phyloP scores from a whole-genome alignment of 2,888 invertebrate species.

The Furcula furcula region DNA sequence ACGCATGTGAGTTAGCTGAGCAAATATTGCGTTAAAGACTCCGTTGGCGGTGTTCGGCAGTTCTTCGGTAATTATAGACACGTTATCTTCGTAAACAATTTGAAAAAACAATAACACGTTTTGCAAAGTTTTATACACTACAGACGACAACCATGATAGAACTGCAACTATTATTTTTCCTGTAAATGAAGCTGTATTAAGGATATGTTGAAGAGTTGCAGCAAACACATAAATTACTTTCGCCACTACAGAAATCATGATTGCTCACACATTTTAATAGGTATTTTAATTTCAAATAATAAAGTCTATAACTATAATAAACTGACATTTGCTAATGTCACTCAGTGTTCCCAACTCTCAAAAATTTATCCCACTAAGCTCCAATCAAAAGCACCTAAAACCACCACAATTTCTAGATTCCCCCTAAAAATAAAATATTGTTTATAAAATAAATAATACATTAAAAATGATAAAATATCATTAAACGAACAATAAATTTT shows the following conservation, averaged over 20 bases:
- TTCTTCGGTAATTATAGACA: slow-evolving; percentile 60
- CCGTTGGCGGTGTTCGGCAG: slow-evolving; percentile 50
- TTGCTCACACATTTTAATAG: slow-evolving; percentile 32
- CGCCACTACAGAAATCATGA: slow-evolving; percentile 64
- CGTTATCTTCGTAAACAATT: slow-evolving; percentile 73
- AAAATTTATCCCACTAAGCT: too few relatives aligned
- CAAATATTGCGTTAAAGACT: slow-evolving; percentile 24
- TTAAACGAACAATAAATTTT: too few relatives aligned
- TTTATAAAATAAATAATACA: too few relatives aligned
- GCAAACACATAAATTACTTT: slow-evolving; percentile 56
- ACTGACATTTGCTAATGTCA: too few relatives aligned
- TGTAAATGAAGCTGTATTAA: slow-evolving; percentile 53
- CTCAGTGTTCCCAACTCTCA: too few relatives aligned
- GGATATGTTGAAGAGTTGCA: slow-evolving; percentile 45
- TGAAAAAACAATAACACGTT: slow-evolving; percentile 53
- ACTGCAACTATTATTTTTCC: slow-evolving; percentile 61
- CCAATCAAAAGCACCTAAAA: too few relatives aligned
- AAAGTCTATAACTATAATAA: too few relatives aligned
- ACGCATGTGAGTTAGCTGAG: slow-evolving; percentile 34
- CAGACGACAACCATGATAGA: slow-evolving; percentile 38
- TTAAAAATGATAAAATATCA: too few relatives aligned
- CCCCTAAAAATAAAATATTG: too few relatives aligned
- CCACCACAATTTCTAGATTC: too few relatives aligned
- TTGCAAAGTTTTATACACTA: slow-evolving; percentile 35
- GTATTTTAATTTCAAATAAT: too few relatives aligned